phyloP scores from a whole-genome alignment of 2,888 invertebrate genomes.

The Drosophila mimica region DNA sequence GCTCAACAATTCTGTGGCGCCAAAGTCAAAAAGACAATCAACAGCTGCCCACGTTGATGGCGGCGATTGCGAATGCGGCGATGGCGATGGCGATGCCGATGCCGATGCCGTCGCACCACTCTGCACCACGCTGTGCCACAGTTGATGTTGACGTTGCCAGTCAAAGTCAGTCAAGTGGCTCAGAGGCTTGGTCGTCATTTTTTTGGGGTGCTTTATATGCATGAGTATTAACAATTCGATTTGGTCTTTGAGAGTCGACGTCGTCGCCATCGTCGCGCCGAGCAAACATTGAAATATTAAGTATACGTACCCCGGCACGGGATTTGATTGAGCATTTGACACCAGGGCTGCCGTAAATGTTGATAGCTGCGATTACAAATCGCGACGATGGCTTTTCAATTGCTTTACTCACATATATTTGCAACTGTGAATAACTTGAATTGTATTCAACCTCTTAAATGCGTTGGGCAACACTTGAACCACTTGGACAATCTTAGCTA shows the following conservation, averaged over 20 bases:
- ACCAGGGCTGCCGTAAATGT: slow-evolving; percentile 58
- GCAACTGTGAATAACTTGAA: slow-evolving; percentile 26
- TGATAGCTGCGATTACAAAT: slow-evolving; percentile 35
- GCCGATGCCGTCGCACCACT: slow-evolving; percentile 35
- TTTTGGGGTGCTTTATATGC: slow-evolving; percentile 29
- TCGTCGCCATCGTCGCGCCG: slow-evolving; percentile 30
- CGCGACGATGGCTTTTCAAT: slow-evolving; percentile 18
- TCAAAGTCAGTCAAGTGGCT: slow-evolving; percentile 76
- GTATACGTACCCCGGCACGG: slow-evolving; percentile 72
- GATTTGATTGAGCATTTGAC: slow-evolving; percentile 60
- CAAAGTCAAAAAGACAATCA: slow-evolving; percentile 81
- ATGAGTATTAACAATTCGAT: slow-evolving; percentile 70
- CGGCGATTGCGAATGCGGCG: slow-evolving; percentile 51
- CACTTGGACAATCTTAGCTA: slow-evolving; percentile 5
- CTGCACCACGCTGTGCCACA: slow-evolving; percentile 22
- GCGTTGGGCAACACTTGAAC: slow-evolving; percentile 22
- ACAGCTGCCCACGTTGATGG: slow-evolving; percentile 77
- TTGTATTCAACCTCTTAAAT: slow-evolving; percentile 5
- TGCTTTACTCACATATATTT: slow-evolving; percentile 8
- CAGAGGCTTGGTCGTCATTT: slow-evolving; percentile 72
- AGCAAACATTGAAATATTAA: slow-evolving; percentile 66
- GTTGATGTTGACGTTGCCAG: slow-evolving; percentile 28
- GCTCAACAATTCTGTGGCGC: slow-evolving; percentile 66
- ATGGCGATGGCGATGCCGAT: slow-evolving; percentile 7
- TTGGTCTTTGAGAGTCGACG: slow-evolving; percentile 60